Conservation (phyloP, 1,140 invertebrate species). For the Drosophila eugracilis region DNA sequence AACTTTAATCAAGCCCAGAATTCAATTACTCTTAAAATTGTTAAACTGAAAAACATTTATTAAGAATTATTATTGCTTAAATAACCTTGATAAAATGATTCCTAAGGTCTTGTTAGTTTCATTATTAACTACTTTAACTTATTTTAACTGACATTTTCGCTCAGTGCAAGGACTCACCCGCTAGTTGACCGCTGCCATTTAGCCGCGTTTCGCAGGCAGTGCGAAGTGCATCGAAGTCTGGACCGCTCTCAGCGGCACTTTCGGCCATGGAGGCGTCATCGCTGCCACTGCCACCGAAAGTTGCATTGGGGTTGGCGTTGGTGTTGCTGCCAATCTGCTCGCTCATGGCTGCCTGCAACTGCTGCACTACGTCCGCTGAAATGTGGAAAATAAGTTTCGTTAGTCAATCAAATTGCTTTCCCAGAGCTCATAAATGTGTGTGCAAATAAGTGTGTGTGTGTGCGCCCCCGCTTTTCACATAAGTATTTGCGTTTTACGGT, state of each 20-base stretch:
- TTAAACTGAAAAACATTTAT: no score
- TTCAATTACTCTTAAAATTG: no score
- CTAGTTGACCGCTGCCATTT: constrained; percentile 47
- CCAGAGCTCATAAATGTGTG: constrained; percentile 29
- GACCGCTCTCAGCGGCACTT: constrained; percentile 58
- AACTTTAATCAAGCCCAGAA: background rate
- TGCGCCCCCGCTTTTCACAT: constrained; percentile 24
- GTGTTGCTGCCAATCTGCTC: constrained; percentile 53
- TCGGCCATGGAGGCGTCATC: constrained; percentile 39
- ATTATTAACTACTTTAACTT: no score
- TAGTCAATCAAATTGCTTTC: constrained; percentile 56
- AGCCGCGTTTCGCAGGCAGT: constrained; percentile 51
- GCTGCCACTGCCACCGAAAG: constrained; percentile 11
- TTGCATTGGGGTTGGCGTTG: constrained; percentile 18
- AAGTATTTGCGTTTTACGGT: constrained; percentile 61
- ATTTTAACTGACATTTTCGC: background rate
- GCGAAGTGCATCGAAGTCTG: constrained; percentile 65
- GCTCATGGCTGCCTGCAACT: constrained; percentile 36
- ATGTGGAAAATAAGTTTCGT: constrained; percentile 37
- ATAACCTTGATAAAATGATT: no score
- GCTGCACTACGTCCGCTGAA: constrained; percentile 49
- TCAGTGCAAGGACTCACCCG: constrained; percentile 28
- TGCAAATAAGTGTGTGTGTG: constrained; percentile 11
- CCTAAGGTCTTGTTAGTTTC: no score
- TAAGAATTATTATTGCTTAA: no score